Evolutionary conservation across 2,888 invertebrate genomes (phyloP).

Genomic region (Parascotia fuliginaria): DNA sequence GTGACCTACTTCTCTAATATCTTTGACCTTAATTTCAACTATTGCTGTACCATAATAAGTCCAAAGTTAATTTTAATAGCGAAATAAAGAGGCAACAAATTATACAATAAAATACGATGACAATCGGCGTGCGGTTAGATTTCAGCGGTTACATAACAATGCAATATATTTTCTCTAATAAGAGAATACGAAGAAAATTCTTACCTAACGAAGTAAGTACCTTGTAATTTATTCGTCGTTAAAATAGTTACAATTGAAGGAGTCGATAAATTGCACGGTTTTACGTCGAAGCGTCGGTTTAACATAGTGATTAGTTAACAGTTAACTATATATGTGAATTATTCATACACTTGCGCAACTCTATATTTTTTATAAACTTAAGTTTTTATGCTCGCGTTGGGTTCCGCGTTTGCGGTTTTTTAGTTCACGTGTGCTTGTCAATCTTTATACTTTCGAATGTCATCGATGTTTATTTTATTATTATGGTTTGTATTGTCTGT

Average conservation of each 20-base stretch:
- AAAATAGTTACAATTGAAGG: slow-evolving; percentile 27
- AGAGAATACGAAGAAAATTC: slow-evolving; percentile 22
- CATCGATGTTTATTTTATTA: background rate
- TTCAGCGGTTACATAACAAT: slow-evolving; percentile 4
- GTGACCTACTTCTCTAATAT: too few species aligned
- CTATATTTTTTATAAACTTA: slow-evolving; percentile 27
- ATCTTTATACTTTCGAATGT: slow-evolving; percentile 11
- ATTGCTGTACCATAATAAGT: too few species aligned
- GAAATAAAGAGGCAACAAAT: too few species aligned
- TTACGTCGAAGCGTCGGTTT: slow-evolving; percentile 19
- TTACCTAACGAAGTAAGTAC: slow-evolving; percentile 8
- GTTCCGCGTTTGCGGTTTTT: slow-evolving; percentile 12
- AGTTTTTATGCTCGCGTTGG: slow-evolving; percentile 8
- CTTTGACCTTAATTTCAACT: too few species aligned
- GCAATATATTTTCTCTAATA: slow-evolving; percentile 6
- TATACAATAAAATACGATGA: background rate
- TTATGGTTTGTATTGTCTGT: too few species aligned
- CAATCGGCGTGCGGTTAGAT: background rate
- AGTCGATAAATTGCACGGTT: slow-evolving; percentile 35
- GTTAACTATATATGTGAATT: slow-evolving; percentile 35
- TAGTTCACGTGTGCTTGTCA: slow-evolving; percentile 7
- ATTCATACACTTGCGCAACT: slow-evolving; percentile 39
- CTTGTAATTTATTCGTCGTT: slow-evolving; percentile 27
- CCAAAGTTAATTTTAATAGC: too few species aligned
- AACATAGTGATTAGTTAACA: slow-evolving; percentile 37